A percentile compares a stretch with the other conserved stretches of the same genome.
Evolutionary conservation across 2,113 vertebrate genomes (phyloP).

Genomic region (Cygnus atratus): DNA sequence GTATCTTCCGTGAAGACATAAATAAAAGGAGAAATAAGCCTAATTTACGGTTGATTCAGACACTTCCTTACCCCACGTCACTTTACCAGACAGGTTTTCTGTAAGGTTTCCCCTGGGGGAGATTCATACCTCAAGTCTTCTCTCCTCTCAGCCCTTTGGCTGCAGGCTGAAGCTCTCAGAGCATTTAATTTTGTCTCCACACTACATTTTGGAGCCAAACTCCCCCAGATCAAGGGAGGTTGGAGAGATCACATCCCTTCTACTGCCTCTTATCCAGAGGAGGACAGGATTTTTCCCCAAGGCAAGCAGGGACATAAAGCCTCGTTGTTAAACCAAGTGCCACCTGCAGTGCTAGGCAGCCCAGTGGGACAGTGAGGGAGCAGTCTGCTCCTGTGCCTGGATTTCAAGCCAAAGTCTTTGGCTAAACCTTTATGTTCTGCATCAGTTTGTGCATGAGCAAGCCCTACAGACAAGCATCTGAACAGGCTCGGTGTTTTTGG

Average conservation of each 20-base stretch:
- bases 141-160: not conserved
- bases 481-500: not conserved
- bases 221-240: too few species aligned
- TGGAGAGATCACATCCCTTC: not conserved
- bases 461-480: accelerated
- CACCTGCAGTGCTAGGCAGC: not conserved
- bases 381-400: not conserved
- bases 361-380: not conserved
- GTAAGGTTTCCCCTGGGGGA: not conserved
- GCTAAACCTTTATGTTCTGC: not conserved
- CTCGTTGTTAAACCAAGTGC: not conserved
- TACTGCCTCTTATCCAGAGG: not conserved
- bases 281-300: too few species aligned
- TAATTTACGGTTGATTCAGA: not conserved
- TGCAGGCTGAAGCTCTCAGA: not conserved
- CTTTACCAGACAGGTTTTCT: not conserved
- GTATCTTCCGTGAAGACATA: not conserved
- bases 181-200: not conserved
- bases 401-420: not conserved
- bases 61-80: not conserved
- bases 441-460: not conserved
- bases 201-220: not conserved
- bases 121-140: not conserved
- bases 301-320: not conserved
- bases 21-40: not conserved